Evolutionary conservation across 2,797 vertebrate genomes (phyloP).

Genomic region (Denticeps clupeoides): DNA sequence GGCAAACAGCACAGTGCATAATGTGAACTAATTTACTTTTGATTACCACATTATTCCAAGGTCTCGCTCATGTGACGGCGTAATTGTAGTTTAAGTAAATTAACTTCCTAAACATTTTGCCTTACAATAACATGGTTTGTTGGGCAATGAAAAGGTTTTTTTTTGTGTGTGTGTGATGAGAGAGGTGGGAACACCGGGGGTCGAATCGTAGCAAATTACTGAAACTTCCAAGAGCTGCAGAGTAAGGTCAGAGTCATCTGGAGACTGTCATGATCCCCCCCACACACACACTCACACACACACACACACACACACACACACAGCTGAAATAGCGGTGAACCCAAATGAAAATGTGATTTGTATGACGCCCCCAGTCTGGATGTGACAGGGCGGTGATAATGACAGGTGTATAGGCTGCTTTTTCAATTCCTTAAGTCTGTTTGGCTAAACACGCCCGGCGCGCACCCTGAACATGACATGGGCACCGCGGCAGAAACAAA

Average conservation of each 20-base stretch:
- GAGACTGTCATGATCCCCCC: too few relatives aligned
- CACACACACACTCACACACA: not conserved
- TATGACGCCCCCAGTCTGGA: too few relatives aligned
- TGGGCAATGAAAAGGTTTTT: constrained; percentile 8
- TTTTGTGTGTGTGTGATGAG: not conserved
- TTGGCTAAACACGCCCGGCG: too few relatives aligned
- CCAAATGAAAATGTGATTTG: too few relatives aligned
- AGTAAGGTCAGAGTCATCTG: not conserved
- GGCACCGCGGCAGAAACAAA: too few relatives aligned
- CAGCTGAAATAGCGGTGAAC: not conserved
- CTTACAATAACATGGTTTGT: constrained; percentile 41
- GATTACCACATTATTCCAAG: constrained; percentile 57
- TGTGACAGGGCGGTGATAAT: too few relatives aligned
- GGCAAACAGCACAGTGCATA: constrained; percentile 14
- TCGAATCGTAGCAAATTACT: too few relatives aligned
- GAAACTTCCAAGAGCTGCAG: not conserved
- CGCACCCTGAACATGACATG: too few relatives aligned
- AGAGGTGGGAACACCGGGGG: not conserved
- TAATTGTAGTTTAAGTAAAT: constrained; percentile 62
- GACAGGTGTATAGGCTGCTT: too few relatives aligned
- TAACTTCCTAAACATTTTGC: constrained; percentile 56
- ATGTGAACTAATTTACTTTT: constrained; percentile 53
- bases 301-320: not conserved
- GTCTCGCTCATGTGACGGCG: constrained; percentile 54
- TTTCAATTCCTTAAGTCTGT: too few relatives aligned